Base-by-base conservation (phyloP, 2,797 vertebrate genomes). In the Eupleurogrammus muticus region DNA sequence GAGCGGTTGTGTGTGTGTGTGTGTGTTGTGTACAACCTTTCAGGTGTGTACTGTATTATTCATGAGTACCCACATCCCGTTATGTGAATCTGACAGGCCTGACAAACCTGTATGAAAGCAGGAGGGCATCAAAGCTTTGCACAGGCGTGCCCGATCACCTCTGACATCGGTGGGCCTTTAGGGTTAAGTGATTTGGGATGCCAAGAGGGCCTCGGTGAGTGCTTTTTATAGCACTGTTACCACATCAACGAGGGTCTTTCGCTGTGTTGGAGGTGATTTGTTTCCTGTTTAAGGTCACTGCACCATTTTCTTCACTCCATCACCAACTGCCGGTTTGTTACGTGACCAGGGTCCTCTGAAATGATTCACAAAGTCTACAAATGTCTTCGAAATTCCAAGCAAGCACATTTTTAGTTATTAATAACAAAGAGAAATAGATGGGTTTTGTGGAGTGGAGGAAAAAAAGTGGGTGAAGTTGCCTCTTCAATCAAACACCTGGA, bases 41-140 rank as follows among this genome's bases (percentile, higher is more conserved):
- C 3, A 20, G 62, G 20, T 58, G 72, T 87, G 63, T 69, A 73
- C 88, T 87, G 63, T 69, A 73, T 89, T 89, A 87, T 85, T 86
- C 66, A 89, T 71, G 32, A 84, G 40, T 21, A 23, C 8, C 50
- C 52, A 42, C 4, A 16, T 70, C 50, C 46, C 66, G 44, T 49
- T 66, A 42, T 56, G 71, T 36, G 58, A 63, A 48, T 51, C 38
- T 78, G 76, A 79, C 60, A 74, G 62, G 62, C 28, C 55, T 56
- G 50, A 77, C 47, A 68, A 61, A 79, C 49, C 65, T 71, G 28
- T 1, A 42, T 23, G n/a, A 79, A 74, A 86, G 63, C 19, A 36
- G 51, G 66, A 79, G 20, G 57, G 51, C 50, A 78, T 73, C 50
- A 74, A 66, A 70, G 47, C n/a, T 59, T 50, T 56, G 19, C 17